Evolutionary conservation across 2,797 vertebrate genomes (phyloP).

Genomic region (Dromococcyx pavoninus): DNA sequence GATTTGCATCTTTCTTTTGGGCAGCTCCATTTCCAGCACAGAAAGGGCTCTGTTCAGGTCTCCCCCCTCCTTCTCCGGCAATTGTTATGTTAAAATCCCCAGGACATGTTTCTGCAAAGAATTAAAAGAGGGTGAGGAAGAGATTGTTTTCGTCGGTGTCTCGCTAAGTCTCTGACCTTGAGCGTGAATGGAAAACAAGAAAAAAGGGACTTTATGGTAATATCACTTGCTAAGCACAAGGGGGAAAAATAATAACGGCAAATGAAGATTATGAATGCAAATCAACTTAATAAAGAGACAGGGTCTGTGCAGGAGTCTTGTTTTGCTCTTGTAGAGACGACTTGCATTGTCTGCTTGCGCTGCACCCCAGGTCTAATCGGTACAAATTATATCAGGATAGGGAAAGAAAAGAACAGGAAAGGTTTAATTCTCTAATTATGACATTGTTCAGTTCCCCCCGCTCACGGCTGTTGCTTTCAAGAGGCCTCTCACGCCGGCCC

Average conservation of each 20-base stretch:
- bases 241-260: conserved; percentile 68
- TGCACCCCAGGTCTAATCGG: conserved; percentile 17
- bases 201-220: conserved; percentile 74
- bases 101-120: conserved; percentile 63
- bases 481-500: not conserved
- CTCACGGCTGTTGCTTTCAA: not conserved
- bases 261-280: conserved; percentile 73
- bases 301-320: conserved; percentile 52
- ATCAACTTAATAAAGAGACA: conserved; percentile 64
- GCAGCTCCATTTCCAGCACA: not conserved
- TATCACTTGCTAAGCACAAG: conserved; percentile 57
- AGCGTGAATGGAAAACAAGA: conserved; percentile 71
- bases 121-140: conserved; percentile 64
- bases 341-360: not conserved
- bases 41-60: conserved; percentile 19
- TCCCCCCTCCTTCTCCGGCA: not conserved
- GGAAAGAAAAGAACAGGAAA: not conserved
- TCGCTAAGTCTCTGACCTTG: conserved; percentile 72
- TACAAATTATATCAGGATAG: not conserved
- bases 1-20: conserved; percentile 25
- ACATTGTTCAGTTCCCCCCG: not conserved
- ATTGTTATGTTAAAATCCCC: conserved; percentile 70
- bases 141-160: conserved; percentile 66
- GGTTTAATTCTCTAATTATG: conserved; percentile 25
- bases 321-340: conserved; percentile 37